Evolutionary conservation across 2,888 invertebrate species (phyloP).

Genomic region (Synanthedon andrenaeformis): DNA sequence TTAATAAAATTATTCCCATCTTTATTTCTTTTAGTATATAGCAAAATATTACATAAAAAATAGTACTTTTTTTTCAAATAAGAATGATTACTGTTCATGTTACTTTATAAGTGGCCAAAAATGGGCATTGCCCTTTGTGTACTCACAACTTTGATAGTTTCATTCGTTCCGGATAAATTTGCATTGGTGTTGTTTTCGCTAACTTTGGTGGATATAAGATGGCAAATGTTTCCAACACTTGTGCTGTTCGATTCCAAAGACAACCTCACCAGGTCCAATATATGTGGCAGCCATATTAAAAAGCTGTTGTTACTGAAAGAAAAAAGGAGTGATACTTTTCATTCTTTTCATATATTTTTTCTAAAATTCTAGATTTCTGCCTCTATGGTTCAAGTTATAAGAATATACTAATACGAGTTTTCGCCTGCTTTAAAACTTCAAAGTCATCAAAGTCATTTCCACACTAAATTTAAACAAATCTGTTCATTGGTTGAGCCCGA

Average conservation of each 20-base stretch:
- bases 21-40: no score
- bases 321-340: constrained; percentile 1
- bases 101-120: no score
- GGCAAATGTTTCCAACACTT: constrained; percentile 37
- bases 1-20: no score
- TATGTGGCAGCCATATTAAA: constrained; percentile 69
- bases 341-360: no score
- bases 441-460: no score
- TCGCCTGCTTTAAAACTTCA: not conserved
- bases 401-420: not conserved
- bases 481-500: no score
- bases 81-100: no score
- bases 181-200: not conserved
- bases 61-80: no score
- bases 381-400: not conserved
- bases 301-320: constrained; percentile 63
- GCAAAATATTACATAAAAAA: no score
- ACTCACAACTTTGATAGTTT: not conserved
- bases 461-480: no score
- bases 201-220: constrained; percentile 20
- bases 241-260: constrained; percentile 23
- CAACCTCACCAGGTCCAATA: constrained; percentile 57
- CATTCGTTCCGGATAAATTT: not conserved
- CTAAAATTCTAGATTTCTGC: not conserved
- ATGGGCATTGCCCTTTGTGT: no score